phyloP scores from a whole-genome alignment of 2,888 invertebrate species.

The Cryptocephalus primarius region DNA sequence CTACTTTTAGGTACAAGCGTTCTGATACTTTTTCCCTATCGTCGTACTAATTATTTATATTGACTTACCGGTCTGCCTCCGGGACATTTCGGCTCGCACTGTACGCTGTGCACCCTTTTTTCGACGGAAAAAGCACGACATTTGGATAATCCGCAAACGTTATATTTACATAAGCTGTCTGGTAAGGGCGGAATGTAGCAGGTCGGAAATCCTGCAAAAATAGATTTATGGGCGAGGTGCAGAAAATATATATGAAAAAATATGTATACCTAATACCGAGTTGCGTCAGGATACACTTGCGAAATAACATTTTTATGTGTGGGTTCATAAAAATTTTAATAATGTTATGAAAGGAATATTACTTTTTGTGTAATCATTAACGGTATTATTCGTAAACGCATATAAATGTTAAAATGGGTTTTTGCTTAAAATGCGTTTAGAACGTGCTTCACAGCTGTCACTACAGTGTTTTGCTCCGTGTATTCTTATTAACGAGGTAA shows the following conservation, averaged over 20 bases:
- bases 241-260: not conserved
- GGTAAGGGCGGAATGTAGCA: slow-evolving; percentile 35
- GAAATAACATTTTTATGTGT: too few species aligned
- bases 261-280: not conserved
- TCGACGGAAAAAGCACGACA: slow-evolving; percentile 28
- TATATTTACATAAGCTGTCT: slow-evolving; percentile 32
- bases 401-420: too few species aligned
- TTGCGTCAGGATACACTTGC: too few species aligned
- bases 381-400: too few species aligned
- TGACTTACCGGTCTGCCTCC: slow-evolving; percentile 30
- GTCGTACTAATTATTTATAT: not conserved
- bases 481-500: too few species aligned
- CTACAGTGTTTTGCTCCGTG: too few species aligned
- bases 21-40: not conserved
- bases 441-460: too few species aligned
- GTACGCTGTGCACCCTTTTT: slow-evolving; percentile 29
- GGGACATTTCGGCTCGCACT: slow-evolving; percentile 31
- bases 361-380: too few species aligned
- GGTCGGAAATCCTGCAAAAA: slow-evolving; percentile 35
- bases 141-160: slow-evolving; percentile 31
- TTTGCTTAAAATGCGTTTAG: too few species aligned
- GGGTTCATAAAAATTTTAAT: too few species aligned
- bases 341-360: too few species aligned
- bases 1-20: not conserved
- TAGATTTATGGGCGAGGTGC: not conserved